These are phyloP conservation scores for Eupithecia subumbrata DNA, from an alignment of 2,888 invertebrate genomes.

Conservation along the genomic window DNA sequence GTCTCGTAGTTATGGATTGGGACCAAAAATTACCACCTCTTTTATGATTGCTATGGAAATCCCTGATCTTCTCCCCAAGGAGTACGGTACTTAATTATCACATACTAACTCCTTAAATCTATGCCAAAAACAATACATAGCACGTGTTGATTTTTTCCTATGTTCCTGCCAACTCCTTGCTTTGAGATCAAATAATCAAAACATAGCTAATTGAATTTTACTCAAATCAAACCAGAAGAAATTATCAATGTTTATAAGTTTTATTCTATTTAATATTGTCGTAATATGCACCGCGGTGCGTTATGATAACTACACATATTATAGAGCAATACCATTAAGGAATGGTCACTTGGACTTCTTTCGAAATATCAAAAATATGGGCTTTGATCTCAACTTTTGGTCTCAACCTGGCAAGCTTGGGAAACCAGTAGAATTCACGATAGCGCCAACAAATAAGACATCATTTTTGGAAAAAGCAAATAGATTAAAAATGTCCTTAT, in stretches of 20 bases:
- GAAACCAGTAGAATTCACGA: constrained; percentile 63
- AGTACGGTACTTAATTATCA: no score
- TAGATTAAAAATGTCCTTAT: constrained; percentile 51
- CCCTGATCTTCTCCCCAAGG: no score
- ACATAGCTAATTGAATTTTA: no score
- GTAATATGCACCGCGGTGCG: background rate
- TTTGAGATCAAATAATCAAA: no score
- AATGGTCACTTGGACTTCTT: constrained; percentile 55
- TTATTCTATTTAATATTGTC: background rate
- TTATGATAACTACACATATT: constrained; percentile 61
- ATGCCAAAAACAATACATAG: no score
- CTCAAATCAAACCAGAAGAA: background rate
- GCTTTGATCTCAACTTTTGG: constrained; percentile 64
- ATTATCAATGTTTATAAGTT: background rate
- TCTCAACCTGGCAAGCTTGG: constrained; percentile 54
- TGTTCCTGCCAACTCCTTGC: no score
- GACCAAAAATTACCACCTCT: no score
- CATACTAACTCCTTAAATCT: no score
- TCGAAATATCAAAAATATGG: background rate
- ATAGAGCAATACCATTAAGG: constrained; percentile 58
- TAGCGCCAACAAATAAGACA: constrained; percentile 55
- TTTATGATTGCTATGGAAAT: no score
- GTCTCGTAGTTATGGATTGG: no score
- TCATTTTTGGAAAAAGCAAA: constrained; percentile 52
- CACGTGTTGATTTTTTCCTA: no score